Conservation (phyloP, 2,797 vertebrate genomes). For the Momotus momota region DNA sequence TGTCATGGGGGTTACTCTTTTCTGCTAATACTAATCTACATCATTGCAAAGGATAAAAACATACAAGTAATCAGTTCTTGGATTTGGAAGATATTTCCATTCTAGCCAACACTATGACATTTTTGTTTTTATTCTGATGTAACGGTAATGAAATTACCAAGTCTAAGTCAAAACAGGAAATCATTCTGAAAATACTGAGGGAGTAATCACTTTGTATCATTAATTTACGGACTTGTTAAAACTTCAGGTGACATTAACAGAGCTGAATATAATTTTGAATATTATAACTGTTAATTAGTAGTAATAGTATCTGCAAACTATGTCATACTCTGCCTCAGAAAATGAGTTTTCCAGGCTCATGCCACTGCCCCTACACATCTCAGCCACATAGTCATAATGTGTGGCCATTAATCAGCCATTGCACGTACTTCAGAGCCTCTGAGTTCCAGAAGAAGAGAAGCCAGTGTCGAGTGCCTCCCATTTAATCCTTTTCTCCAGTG, state of each 20-base stretch:
- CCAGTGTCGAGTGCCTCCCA: not conserved
- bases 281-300: not conserved
- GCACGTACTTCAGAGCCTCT: not conserved
- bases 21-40: not conserved
- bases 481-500: not conserved
- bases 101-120: constrained; percentile 2
- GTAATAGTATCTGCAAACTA: not conserved
- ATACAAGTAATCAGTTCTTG: not conserved
- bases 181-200: not conserved
- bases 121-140: constrained; percentile 44
- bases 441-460: not conserved
- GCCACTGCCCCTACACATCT: not conserved
- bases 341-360: not conserved
- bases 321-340: not conserved
- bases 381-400: not conserved
- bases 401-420: not conserved
- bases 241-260: not conserved
- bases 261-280: not conserved
- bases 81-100: not conserved
- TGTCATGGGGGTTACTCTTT: not conserved
- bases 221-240: constrained; percentile 6
- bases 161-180: constrained; percentile 36
- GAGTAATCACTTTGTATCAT: not conserved
- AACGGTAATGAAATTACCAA: constrained; percentile 14
- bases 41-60: not conserved